These are phyloP conservation scores for Balaenoptera acutorostrata DNA, from an alignment of 2,113 vertebrate species.

Conservation along the genomic window DNA sequence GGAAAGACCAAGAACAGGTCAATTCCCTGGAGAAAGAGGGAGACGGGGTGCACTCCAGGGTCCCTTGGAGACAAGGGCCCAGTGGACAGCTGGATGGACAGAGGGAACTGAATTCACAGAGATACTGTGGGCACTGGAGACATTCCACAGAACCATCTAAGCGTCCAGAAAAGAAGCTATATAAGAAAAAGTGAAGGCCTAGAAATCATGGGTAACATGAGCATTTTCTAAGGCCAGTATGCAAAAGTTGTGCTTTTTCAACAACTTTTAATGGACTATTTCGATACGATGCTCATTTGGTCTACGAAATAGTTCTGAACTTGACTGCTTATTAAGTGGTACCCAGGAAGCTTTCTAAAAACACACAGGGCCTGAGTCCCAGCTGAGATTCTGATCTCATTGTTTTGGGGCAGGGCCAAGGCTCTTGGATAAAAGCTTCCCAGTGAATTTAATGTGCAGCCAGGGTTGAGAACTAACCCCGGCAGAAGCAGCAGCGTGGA, in stretches of 20 bases:
- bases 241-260: background rate
- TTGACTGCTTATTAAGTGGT: background rate
- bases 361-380: background rate
- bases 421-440: background rate
- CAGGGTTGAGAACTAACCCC: background rate
- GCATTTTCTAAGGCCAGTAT: background rate
- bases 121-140: background rate
- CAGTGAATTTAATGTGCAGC: accelerated
- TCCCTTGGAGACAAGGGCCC: background rate
- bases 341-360: background rate
- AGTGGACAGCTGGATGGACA: accelerated
- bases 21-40: background rate
- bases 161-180: background rate
- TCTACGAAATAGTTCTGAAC: background rate
- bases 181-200: background rate
- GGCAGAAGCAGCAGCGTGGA: background rate
- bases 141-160: background rate
- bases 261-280: background rate
- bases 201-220: accelerated
- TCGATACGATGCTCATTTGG: background rate
- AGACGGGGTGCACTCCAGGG: accelerated
- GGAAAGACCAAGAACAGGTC: too few species aligned
- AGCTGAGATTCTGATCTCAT: background rate
- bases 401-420: background rate
- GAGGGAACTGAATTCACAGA: background rate